These are phyloP conservation scores for Neelides sp. DNA, from an alignment of 1,140 invertebrate genomes.

Conservation along the genomic window DNA sequence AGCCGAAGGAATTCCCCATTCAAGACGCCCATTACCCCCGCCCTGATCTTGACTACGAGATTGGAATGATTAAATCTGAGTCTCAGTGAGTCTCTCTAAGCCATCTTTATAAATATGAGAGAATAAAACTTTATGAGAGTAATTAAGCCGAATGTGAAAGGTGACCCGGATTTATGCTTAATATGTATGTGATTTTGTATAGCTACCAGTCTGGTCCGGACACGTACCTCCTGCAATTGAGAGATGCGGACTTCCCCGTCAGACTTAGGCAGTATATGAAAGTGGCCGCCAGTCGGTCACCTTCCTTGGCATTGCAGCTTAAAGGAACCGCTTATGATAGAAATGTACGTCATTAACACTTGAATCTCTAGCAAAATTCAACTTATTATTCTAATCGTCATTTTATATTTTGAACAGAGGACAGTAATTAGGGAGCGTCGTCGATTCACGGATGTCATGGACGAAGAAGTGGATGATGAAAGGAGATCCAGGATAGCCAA, in stretches of 20 bases:
- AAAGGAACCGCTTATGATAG: slow-evolving; percentile 50
- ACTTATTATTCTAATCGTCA: slow-evolving; percentile 5
- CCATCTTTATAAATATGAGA: too few species aligned
- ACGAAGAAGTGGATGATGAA: slow-evolving; percentile 89
- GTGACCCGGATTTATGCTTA: too few species aligned
- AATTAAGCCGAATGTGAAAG: too few species aligned
- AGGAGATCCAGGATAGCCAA: slow-evolving; percentile 34
- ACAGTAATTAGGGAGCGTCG: slow-evolving; percentile 76
- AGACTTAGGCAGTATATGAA: slow-evolving; percentile 84
- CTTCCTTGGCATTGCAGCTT: slow-evolving; percentile 38
- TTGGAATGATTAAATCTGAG: slow-evolving; percentile 63
- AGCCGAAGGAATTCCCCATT: slow-evolving; percentile 41
- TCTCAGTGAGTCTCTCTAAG: slow-evolving; percentile 72
- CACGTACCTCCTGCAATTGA: slow-evolving; percentile 80
- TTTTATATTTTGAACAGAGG: slow-evolving; percentile 42
- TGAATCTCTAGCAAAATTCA: not conserved
- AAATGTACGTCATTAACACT: slow-evolving; percentile 44
- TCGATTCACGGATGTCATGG: slow-evolving; percentile 86
- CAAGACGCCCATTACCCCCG: slow-evolving; percentile 53
- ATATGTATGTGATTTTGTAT: slow-evolving; percentile 28
- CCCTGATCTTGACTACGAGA: slow-evolving; percentile 62
- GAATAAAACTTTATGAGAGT: too few species aligned
- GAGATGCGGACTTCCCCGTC: slow-evolving; percentile 83
- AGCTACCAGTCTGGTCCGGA: slow-evolving; percentile 92
- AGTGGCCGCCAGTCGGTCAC: slow-evolving; percentile 61